phyloP scores from a whole-genome alignment of 2,113 vertebrate genomes.

The Tretioscincus oriximinensis region DNA sequence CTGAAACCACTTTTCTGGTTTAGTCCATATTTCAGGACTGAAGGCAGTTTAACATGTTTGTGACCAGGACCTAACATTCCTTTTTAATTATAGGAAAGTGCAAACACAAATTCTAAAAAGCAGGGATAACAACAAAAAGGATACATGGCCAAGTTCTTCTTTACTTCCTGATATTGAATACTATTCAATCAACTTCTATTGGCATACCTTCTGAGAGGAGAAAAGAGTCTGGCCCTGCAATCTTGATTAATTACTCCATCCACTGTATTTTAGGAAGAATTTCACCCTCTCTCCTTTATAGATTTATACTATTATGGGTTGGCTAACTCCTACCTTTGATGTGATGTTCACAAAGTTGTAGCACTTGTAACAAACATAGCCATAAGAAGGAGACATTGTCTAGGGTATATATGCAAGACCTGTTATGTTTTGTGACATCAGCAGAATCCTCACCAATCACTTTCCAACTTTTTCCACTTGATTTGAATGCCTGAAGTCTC shows the following conservation, averaged over 20 bases:
- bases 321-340: neutral
- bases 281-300: no score
- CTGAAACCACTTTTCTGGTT: no score
- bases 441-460: neutral
- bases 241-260: neutral
- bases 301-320: neutral
- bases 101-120: neutral
- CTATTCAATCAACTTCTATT: neutral
- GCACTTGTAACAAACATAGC: neutral
- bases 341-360: neutral
- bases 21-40: no score
- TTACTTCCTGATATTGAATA: neutral
- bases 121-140: neutral
- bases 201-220: neutral
- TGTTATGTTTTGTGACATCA: slow-evolving; percentile 21
- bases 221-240: neutral
- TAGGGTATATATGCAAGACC: neutral
- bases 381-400: neutral
- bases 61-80: no score
- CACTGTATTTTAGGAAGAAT: neutral
- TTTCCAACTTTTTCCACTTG: neutral
- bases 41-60: no score
- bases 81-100: neutral
- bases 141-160: neutral
- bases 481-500: neutral